Conservation (phyloP, 2,888 invertebrate genomes). For the Andrena praecox region DNA sequence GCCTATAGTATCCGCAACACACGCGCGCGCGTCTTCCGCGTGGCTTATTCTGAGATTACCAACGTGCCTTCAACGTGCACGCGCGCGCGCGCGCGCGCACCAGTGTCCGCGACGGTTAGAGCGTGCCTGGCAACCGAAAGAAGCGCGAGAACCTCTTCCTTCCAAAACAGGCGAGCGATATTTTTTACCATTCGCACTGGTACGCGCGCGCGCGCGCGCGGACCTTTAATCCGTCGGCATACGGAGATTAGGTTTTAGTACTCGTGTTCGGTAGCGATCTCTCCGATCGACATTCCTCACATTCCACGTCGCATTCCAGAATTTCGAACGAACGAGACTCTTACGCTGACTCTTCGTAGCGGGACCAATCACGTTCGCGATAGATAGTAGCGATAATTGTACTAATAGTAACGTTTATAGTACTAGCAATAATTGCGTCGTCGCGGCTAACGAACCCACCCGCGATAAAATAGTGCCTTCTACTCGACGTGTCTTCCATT, state of each 20-base stretch:
- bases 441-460: slow-evolving; percentile 37
- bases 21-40: neutral
- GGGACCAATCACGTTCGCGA: slow-evolving; percentile 34
- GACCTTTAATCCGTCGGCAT: neutral
- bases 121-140: no score
- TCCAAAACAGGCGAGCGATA: no score
- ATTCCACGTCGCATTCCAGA: slow-evolving; percentile 43
- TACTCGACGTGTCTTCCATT: slow-evolving; percentile 54
- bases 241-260: neutral
- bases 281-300: slow-evolving; percentile 20
- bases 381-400: slow-evolving; percentile 17
- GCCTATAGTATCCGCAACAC: neutral
- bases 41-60: no score
- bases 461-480: slow-evolving; percentile 56
- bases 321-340: slow-evolving; percentile 8
- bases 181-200: no score
- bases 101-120: no score
- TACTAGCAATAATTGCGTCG: slow-evolving; percentile 32
- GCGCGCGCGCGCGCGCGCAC: no score
- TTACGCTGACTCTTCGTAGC: neutral
- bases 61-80: no score
- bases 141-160: no score
- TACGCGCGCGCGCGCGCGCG: no score
- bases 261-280: neutral
- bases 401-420: neutral